Base-by-base conservation (phyloP, 2,797 vertebrate species). In the Heliangelus exortis region DNA sequence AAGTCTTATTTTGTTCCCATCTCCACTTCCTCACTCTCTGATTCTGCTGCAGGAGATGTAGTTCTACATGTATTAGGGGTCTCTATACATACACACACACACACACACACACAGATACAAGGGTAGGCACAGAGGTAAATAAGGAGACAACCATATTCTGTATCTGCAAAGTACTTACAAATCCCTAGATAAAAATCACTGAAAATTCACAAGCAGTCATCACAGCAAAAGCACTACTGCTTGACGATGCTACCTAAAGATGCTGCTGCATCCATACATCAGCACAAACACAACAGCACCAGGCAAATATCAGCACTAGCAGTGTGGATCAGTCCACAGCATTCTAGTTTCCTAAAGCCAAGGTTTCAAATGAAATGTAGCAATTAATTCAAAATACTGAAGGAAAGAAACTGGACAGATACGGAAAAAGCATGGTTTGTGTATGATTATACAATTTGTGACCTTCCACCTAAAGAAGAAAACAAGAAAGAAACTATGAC, bases 91-190 rank as follows among this genome's bases (percentile, higher is more conserved):
- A 34, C 34, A 34, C 34, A 34, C 34, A 36, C 33, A 33, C 33
- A 54, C 1, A 69, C 15, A 79, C 23, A 54, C 28, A 51, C 12
- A 45, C 0, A 79, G 43, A 51, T 55, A 36, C 23, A 65, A 82
- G 17, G 3, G 39, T 33, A 79, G 53, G 62, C 62, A 84, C 22
- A n/a, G 48, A 87, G 48, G 71, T 28, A 82, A 58, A n/a, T 14
- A 62, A 55, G 66, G 31, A 59, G 23, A 57, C 33, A 75, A 81
- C 28, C 59, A 43, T 16, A 53, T 4, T 59, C 45, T 61, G 9
- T 36, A 81, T 79, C 72, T 82, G 47, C 53, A 84, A 87, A 87
- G 68, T 47, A 65, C 28, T 91, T 93, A 33, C 54, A 93, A 95
- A 93, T 79, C 12, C 34, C 55, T 68, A 47, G 41, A 63, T 41